phyloP scores from a whole-genome alignment of 2,797 vertebrate species.

The Onychomys torridus region DNA sequence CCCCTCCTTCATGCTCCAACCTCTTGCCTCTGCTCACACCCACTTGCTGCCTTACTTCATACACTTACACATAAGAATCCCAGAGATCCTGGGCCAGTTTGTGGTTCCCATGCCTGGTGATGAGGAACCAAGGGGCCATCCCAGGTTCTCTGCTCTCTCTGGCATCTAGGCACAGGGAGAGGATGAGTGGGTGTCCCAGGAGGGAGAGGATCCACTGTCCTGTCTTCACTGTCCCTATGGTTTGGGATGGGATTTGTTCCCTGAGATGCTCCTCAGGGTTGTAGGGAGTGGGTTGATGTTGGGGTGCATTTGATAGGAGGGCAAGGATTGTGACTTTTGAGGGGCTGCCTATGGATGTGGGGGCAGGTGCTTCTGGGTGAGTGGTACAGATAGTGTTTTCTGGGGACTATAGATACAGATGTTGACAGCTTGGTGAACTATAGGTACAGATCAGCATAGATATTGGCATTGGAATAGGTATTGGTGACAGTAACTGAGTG shows the following conservation, averaged over 20 bases:
- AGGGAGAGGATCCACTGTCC: neutral
- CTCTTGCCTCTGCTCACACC: neutral
- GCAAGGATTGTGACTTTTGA: neutral
- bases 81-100: neutral
- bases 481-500: neutral
- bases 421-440: neutral
- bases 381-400: neutral
- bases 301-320: neutral
- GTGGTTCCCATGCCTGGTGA: neutral
- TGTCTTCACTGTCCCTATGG: neutral
- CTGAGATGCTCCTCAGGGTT: neutral
- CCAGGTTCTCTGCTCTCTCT: neutral
- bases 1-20: neutral
- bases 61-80: neutral
- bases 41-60: neutral
- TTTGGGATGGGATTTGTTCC: neutral
- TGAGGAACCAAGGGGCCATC: neutral
- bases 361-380: neutral
- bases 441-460: neutral
- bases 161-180: neutral
- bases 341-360: neutral
- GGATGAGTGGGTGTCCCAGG: neutral
- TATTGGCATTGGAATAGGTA: neutral
- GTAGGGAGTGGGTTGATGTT: neutral
- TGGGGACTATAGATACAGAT: neutral